These are phyloP conservation scores for Smutsia gigantea DNA, from an alignment of 2,797 vertebrate genomes.

Conservation along the genomic window DNA sequence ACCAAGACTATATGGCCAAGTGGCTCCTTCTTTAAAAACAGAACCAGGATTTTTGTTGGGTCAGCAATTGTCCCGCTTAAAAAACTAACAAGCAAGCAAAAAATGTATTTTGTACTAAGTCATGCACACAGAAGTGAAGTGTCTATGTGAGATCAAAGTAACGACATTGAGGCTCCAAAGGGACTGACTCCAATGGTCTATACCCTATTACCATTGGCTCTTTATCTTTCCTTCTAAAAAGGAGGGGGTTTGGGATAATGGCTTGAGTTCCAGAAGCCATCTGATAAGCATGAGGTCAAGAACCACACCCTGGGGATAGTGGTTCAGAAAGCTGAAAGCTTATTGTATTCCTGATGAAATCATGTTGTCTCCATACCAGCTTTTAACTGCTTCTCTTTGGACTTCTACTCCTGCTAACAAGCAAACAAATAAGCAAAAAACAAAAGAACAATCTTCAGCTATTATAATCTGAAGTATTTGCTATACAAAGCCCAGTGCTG, in stretches of 20 bases:
- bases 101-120: not conserved
- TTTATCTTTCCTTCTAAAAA: not conserved
- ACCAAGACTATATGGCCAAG: not conserved
- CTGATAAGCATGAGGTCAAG: not conserved
- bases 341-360: not conserved
- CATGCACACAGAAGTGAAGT: not conserved
- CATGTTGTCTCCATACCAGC: not conserved
- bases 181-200: not conserved
- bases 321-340: not conserved
- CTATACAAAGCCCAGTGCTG: not conserved
- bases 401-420: not conserved
- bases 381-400: not conserved
- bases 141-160: not conserved
- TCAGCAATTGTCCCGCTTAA: not conserved
- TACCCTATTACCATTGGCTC: not conserved
- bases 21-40: not conserved
- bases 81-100: not conserved
- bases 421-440: not conserved
- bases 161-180: not conserved
- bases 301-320: not conserved
- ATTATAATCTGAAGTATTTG: not conserved
- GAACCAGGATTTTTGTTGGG: not conserved
- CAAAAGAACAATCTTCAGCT: not conserved
- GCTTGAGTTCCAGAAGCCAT: constrained; percentile 24
- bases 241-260: not conserved